Evolutionary conservation across 1,140 invertebrate species (phyloP).

Genomic region (Drosophila sp.): DNA sequence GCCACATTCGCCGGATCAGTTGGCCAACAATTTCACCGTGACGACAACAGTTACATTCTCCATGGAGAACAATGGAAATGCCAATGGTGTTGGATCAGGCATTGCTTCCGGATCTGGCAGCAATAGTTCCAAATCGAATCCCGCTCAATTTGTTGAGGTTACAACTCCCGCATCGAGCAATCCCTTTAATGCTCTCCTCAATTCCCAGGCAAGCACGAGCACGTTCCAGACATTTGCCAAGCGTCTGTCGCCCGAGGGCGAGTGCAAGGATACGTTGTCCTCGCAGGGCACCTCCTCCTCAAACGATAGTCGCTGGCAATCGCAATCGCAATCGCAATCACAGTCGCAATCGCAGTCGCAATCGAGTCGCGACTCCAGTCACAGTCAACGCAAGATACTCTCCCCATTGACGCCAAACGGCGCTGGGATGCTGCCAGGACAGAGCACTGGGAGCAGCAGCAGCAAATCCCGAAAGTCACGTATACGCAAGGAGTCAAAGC

Average conservation of each 20-base stretch:
- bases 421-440: neutral
- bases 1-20: constrained; percentile 85
- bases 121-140: constrained; percentile 25
- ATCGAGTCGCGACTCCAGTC: constrained; percentile 64
- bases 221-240: constrained; percentile 85
- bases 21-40: constrained; percentile 89
- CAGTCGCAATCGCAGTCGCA: constrained; percentile 53
- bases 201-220: constrained; percentile 69
- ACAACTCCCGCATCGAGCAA: constrained; percentile 74
- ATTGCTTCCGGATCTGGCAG: neutral
- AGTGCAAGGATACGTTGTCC: constrained; percentile 85
- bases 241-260: constrained; percentile 85
- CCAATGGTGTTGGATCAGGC: neutral
- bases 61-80: constrained; percentile 86
- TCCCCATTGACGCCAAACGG: constrained; percentile 62
- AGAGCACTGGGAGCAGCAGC: constrained; percentile 29
- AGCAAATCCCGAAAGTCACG: constrained; percentile 70
- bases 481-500: constrained; percentile 87
- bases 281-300: constrained; percentile 85
- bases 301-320: constrained; percentile 81
- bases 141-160: constrained; percentile 85
- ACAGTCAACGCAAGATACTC: constrained; percentile 71
- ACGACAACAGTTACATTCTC: constrained; percentile 93
- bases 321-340: constrained; percentile 48
- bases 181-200: constrained; percentile 73